Conservation (phyloP, 2,888 invertebrate species). For the Zootermopsis nevadensis region DNA sequence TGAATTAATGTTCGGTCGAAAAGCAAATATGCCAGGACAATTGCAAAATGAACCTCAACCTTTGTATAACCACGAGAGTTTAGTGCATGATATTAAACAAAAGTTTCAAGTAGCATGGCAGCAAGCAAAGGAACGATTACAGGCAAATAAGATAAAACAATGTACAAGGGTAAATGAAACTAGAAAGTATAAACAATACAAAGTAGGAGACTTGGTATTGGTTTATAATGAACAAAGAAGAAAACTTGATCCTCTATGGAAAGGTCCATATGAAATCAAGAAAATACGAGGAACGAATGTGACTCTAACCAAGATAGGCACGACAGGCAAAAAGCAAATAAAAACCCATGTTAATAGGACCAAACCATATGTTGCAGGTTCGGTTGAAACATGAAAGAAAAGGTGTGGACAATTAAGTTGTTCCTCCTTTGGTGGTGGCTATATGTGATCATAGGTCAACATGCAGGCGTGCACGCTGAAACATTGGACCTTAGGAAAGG, state of each 20-base stretch:
- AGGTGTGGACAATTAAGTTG: no score
- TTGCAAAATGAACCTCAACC: neutral
- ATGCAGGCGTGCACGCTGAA: no score
- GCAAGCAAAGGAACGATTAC: neutral
- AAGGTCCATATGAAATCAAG: slow-evolving; percentile 20
- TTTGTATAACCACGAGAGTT: neutral
- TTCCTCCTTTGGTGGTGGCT: neutral
- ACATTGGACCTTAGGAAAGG: no score
- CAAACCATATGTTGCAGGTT: neutral
- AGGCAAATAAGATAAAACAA: neutral
- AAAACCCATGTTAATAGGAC: no score
- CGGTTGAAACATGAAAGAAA: no score
- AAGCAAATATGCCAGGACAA: slow-evolving; percentile 7
- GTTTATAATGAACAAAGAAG: neutral
- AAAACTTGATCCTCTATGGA: neutral
- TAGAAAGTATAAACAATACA: neutral
- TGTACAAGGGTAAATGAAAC: neutral
- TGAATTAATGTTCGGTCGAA: neutral
- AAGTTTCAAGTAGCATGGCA: neutral
- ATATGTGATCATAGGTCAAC: neutral
- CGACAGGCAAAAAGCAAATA: neutral
- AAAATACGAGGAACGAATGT: neutral
- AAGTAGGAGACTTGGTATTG: neutral
- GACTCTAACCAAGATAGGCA: neutral
- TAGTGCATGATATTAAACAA: neutral